Evolutionary conservation across 2,888 invertebrate species (phyloP).

Genomic region (Octodonta nipae): DNA sequence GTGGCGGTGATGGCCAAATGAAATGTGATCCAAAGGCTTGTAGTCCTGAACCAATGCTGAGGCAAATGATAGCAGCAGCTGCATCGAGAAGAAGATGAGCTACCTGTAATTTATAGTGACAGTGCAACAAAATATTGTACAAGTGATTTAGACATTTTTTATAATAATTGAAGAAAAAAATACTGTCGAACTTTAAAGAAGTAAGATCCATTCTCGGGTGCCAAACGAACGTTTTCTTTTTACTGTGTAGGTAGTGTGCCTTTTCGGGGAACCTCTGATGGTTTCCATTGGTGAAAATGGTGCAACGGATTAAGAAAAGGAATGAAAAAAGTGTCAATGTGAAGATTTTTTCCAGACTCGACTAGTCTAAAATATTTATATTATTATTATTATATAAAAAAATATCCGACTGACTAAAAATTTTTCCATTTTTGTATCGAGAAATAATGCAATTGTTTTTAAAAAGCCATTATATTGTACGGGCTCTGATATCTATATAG

Average conservation of each 20-base stretch:
- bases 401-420: conserved; percentile 26
- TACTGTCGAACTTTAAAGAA: conserved; percentile 27
- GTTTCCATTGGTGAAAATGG: too few relatives aligned
- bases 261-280: too few relatives aligned
- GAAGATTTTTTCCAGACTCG: too few relatives aligned
- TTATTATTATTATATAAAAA: too few relatives aligned
- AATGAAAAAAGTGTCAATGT: too few relatives aligned
- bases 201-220: conserved; percentile 36
- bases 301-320: too few relatives aligned
- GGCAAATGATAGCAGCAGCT: conserved; percentile 79
- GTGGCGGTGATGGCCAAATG: conserved; percentile 87
- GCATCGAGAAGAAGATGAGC: conserved; percentile 56
- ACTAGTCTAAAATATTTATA: conserved; percentile 11
- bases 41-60: conserved; percentile 77
- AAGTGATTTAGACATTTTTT: too few relatives aligned
- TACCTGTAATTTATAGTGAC: conserved; percentile 22
- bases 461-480: conserved; percentile 30
- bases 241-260: conserved; percentile 36
- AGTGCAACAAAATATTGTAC: conserved; percentile 30
- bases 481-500: conserved; percentile 22
- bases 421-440: conserved; percentile 32
- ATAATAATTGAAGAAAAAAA: too few relatives aligned
- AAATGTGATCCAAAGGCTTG: conserved; percentile 85
- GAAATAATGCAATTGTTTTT: conserved; percentile 31
- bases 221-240: too few relatives aligned